Conservation (phyloP, 2,797 vertebrate species). For the Odontamblyopus lacepedii region DNA sequence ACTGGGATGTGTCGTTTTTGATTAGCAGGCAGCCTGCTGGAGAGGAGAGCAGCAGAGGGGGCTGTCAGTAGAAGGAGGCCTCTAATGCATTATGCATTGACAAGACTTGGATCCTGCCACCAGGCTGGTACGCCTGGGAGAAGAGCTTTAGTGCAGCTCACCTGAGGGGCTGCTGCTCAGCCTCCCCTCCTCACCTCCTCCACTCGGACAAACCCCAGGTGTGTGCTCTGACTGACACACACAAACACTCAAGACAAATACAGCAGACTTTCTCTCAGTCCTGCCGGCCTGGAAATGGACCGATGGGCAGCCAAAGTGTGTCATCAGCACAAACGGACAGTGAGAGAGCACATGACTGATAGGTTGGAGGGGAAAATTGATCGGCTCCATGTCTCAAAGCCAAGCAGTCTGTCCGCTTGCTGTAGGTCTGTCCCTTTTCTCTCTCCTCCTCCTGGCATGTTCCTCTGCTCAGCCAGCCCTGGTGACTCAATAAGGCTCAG, state of each 20-base stretch:
- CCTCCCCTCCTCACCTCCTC: slow-evolving; percentile 31
- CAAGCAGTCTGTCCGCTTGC: slow-evolving; percentile 56
- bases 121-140: slow-evolving; percentile 71
- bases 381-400: slow-evolving; percentile 68
- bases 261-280: slow-evolving; percentile 37
- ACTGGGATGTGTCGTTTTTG: slow-evolving; percentile 97
- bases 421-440: slow-evolving; percentile 41
- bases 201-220: slow-evolving; percentile 55
- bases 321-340: slow-evolving; percentile 77
- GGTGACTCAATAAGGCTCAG: slow-evolving; percentile 83
- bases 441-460: slow-evolving; percentile 43
- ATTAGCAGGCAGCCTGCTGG: slow-evolving; percentile 92
- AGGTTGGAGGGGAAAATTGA: slow-evolving; percentile 73
- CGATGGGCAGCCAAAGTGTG: slow-evolving; percentile 76
- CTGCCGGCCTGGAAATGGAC: slow-evolving; percentile 71
- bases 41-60: slow-evolving; percentile 89
- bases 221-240: slow-evolving; percentile 37
- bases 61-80: slow-evolving; percentile 91
- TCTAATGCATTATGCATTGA: slow-evolving; percentile 99
- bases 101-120: slow-evolving; percentile 87
- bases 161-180: slow-evolving; percentile 60
- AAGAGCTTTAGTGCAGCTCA: slow-evolving; percentile 84
- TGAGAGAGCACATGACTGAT: slow-evolving; percentile 76
- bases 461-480: slow-evolving; percentile 62
- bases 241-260: slow-evolving; percentile 46